Base-by-base conservation (phyloP, 2,888 invertebrate genomes). In the Mythimna albipuncta region DNA sequence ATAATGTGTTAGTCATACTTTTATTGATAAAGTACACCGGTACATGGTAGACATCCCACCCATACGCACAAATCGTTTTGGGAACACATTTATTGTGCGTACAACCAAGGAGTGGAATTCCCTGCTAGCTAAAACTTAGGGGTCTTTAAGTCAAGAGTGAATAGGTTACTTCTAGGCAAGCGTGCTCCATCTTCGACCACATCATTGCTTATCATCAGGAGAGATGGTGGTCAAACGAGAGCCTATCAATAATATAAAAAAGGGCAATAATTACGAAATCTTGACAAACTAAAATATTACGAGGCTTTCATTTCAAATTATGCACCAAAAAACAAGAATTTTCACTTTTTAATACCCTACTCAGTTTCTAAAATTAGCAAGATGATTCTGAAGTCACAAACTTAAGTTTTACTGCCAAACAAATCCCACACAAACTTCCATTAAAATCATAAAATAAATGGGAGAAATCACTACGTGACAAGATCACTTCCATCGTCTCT, bases 401-500 rank as follows among this genome's bases (percentile, higher is more conserved):
- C 44, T 13, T 44, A 44, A 44, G 16, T 47, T 47, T 47, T 47
- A 47, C 6, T 13, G 11, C 10, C 1, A 19, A n/a, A 77, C 5
- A 47, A 69, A 77, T 21, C 47, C n/a, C 35, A 26, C 5, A 32
- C 21, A 35, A 38, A 55, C 1, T 55, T 11, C 52, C 50, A 61
- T 66, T 58, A 32, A 66, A 67, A 59, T 44, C 16, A 57, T 41
- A 52, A 64, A 66, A 77, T 64, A 72, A 65, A 72, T 72, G 41
- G 62, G 79, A 83, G 83, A 81, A 81, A 81, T 82, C 64, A 75
- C 59, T 70, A 77, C 72, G 76, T 82, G 75, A 61, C 73, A 66
- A 82, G 75, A 83, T 78, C 87, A 71, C 80, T 85, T 91, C 89
- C 80, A 91, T 89, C 74, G 69, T 65, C 67, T 69, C 19, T 63